Conservation (phyloP, 2,113 vertebrate species). For the Sebastes fasciatus region DNA sequence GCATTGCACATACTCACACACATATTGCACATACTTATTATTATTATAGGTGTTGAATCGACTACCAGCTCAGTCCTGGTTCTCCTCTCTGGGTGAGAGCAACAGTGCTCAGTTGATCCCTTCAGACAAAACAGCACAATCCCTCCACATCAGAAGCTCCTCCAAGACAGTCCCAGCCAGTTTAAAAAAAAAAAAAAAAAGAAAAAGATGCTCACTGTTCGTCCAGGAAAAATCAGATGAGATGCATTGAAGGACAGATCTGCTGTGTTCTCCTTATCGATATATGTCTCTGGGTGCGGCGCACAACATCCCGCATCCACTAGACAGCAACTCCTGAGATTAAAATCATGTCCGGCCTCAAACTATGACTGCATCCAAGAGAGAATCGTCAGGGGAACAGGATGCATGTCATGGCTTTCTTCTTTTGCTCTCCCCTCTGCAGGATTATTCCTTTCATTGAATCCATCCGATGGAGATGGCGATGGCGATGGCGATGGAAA, state of each 20-base stretch:
- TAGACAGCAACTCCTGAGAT: conserved; percentile 65
- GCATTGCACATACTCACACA: conserved; percentile 35
- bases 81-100: conserved; percentile 59
- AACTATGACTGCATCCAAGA: conserved; percentile 68
- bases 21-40: conserved; percentile 76
- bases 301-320: conserved; percentile 73
- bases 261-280: conserved; percentile 64
- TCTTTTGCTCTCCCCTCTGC: not conserved
- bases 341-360: conserved; percentile 72
- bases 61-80: conserved; percentile 59
- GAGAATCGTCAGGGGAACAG: conserved; percentile 61
- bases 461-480: conserved; percentile 24
- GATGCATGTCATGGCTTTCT: conserved; percentile 48
- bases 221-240: conserved; percentile 57
- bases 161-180: conserved; percentile 37
- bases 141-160: conserved; percentile 72
- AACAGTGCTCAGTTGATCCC: conserved; percentile 69
- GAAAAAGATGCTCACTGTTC: conserved; percentile 59
- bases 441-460: conserved; percentile 17
- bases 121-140: conserved; percentile 57
- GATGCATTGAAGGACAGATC: conserved; percentile 42
- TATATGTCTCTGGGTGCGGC: conserved; percentile 70
- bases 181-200: not conserved
- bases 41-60: conserved; percentile 56
- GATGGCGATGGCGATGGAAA: not conserved